A percentile compares a stretch with the other conserved stretches of the same genome.
These are phyloP conservation scores for Novumbra hubbsi DNA, from an alignment of 2,797 vertebrate genomes.

Conservation along the genomic window DNA sequence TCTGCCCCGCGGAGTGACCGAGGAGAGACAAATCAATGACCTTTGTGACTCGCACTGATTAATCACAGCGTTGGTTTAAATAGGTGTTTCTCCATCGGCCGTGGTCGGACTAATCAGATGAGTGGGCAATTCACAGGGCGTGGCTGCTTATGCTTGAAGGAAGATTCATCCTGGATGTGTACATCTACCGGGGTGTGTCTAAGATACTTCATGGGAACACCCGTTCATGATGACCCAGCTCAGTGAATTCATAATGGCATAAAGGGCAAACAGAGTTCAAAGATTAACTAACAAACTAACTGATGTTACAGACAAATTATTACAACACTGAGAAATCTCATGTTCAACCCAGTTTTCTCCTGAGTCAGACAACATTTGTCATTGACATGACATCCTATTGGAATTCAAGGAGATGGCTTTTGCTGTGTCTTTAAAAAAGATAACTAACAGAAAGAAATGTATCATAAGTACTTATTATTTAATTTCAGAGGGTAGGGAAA, in stretches of 20 bases:
- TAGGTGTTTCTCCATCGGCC: conserved; percentile 4
- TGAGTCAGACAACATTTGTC: background rate
- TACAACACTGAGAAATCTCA: background rate
- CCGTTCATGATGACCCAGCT: background rate
- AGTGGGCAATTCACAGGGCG: background rate
- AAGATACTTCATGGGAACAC: background rate
- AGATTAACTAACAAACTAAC: background rate
- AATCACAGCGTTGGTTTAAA: conserved; percentile 26
- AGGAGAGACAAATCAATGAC: background rate
- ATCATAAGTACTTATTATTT: too few relatives aligned
- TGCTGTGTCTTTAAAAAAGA: too few relatives aligned
- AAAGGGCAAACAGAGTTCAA: background rate
- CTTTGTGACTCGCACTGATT: background rate
- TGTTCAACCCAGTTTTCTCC: background rate
- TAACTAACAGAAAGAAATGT: too few relatives aligned
- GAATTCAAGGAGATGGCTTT: background rate
- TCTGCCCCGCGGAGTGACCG: background rate
- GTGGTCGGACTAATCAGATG: conserved; percentile 5
- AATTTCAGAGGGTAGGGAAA: too few relatives aligned
- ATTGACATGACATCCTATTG: background rate
- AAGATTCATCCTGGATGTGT: background rate
- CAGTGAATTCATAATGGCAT: background rate
- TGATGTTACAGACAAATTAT: background rate
- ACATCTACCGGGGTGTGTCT: background rate
- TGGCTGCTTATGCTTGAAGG: background rate